Percentiles rank a stretch among this genome's conserved stretches.
Evolutionary conservation across 2,797 vertebrate genomes (phyloP).

Genomic region (Spinibarbus caldwelli): DNA sequence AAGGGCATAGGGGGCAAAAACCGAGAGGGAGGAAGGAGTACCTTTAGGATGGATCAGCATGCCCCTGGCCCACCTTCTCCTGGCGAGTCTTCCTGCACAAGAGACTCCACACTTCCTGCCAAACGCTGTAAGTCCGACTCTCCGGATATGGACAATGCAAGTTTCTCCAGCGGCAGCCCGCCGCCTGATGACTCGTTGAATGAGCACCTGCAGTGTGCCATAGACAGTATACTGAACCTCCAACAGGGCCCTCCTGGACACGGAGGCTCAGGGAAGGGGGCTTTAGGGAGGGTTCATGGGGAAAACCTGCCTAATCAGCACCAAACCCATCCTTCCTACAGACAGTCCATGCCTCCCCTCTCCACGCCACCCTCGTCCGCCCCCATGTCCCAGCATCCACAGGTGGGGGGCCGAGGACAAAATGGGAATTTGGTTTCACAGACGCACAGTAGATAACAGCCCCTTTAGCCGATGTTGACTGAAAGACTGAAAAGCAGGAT

Average conservation of each 20-base stretch:
- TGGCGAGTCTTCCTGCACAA: constrained; percentile 73
- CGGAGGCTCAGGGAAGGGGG: constrained; percentile 69
- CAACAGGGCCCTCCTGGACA: constrained; percentile 82
- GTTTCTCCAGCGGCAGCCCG: constrained; percentile 94
- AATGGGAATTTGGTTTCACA: constrained; percentile 90
- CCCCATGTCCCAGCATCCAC: constrained; percentile 82
- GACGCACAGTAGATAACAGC: constrained; percentile 95
- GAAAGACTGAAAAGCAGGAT: constrained; percentile 53
- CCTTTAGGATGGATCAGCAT: constrained; percentile 81
- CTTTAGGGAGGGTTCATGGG: constrained; percentile 68
- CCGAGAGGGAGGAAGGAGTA: constrained; percentile 71
- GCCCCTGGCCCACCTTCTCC: constrained; percentile 78
- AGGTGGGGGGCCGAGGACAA: constrained; percentile 83
- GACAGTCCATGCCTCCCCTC: constrained; percentile 72
- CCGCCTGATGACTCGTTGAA: constrained; percentile 89
- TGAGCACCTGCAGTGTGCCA: constrained; percentile 94
- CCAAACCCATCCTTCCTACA: constrained; percentile 79
- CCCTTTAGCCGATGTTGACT: constrained; percentile 58
- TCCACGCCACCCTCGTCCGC: constrained; percentile 71
- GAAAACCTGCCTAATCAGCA: constrained; percentile 67
- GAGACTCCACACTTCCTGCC: constrained; percentile 85
- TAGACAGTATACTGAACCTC: constrained; percentile 96
- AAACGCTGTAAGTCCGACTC: constrained; percentile 91
- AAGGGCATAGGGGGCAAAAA: constrained; percentile 74
- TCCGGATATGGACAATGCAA: constrained; percentile 92